Evolutionary conservation across 2,113 vertebrate genomes (phyloP), one percentile per base, ranked within the genome.

Genomic region (Sterrhoptilus dennistouni): DNA sequence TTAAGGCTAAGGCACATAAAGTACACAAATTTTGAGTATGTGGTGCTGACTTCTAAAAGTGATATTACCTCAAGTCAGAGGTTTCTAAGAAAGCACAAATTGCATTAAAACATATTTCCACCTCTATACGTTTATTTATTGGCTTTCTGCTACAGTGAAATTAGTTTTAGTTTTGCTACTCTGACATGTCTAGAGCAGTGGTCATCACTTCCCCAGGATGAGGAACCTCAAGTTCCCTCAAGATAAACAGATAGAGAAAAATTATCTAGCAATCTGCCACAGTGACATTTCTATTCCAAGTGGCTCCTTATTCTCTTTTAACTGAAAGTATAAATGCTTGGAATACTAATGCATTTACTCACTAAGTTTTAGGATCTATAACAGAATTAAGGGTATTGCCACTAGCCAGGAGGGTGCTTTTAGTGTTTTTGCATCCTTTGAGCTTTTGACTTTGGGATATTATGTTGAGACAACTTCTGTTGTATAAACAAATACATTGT

Each of bases 121-220:
- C 10, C 4, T 56, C 15, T 65, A 23, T 7, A 4, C 15, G 19
- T 70, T 65, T 76, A 25, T 21, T 77, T 19, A 15, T 42, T 83
- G 14, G 50, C 53, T 70, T 95, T 77, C 14, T 83, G 5, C 18
- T 50, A 33, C 16, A 61, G 28, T n/a, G 17, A 86, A 65, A 90
- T 40, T 8, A 70, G 11, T 54, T 86, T 61, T 57, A 49, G 33
- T 40, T 86, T 77, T 70, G 6, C 22, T 38, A 6, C 15, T 28
- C 8, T 72, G 13, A 1, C 56, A 4, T 88, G 83, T 80, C 29
- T 47, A 33, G n/a, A 77, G 23, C 8, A 20, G 7, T 22, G 6
- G 19, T n/a, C 68, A 52, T 61, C 10, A 21, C 7, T 42, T 69
- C 19, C 31, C 53, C 0, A 0, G 6, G 5, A 1, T 53, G 16